Base-by-base conservation (phyloP, 2,888 invertebrate genomes). In the Panzeria rudis region DNA sequence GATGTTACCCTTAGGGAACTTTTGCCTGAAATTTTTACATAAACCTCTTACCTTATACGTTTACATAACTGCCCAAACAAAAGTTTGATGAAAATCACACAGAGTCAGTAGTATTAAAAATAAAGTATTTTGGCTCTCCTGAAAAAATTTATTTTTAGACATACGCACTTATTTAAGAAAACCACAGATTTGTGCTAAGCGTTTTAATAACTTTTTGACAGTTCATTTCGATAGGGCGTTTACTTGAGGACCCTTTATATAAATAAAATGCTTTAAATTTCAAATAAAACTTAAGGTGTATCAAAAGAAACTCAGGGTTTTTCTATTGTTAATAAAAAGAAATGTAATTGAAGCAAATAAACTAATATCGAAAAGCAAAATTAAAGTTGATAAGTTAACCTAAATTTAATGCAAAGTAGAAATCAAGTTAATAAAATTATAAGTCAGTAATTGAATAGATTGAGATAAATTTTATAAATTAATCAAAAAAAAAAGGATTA, bases 221-320 rank as follows among this genome's bases (percentile, higher is more conserved):
- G n/a, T n/a, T n/a, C n/a, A n/a, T n/a, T 44, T 44, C 0, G 15
- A 23, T 29, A 8, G 1, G 25, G 6, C 54, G 29, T 54, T 54
- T 56, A 29, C 56, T 5, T 56, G 29, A 29, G 29, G 3, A 25
- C 29, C 8, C 56, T 56, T 56, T 38, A 54, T 23, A 23, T 13
- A 61, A 61, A 11, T 35, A 66, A 61, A 50, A 25, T 62, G 2
- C 23, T 8, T 56, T 23, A 68, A 69, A 78, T 50, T 52, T 56
- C 32, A 56, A 13, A 68, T 5, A 50, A 25, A 56, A 32, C 35
- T 52, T 41, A 61, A 72, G 61, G 44, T 76, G 54, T 81, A 81
- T 68, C 77, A 80, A 72, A 81, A 82, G 52, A 73, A 79, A 75
- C 82, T 85, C 85, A 85, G 85, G 82, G 85, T 64, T 75, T 73